Conservation (phyloP, 2,797 vertebrate genomes). For the Pseudotriccus pelzelni region DNA sequence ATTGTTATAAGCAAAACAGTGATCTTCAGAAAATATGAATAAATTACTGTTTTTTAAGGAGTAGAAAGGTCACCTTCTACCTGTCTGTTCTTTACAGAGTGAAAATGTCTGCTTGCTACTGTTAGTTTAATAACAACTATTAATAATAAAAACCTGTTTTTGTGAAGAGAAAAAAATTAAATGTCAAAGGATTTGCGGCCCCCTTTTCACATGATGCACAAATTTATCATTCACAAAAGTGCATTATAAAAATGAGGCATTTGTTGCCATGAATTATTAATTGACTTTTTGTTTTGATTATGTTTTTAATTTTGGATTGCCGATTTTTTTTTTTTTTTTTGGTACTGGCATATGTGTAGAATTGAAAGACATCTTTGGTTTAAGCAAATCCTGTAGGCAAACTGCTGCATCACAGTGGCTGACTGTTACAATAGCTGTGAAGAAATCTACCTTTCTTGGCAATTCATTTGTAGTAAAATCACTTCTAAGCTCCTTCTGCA, state of each 20-base stretch:
- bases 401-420: neutral
- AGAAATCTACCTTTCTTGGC: neutral
- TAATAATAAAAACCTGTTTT: slow-evolving; percentile 18
- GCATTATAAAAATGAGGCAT: neutral
- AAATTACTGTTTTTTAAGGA: slow-evolving; percentile 1
- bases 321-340: neutral
- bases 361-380: neutral
- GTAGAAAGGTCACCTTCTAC: slow-evolving; percentile 24
- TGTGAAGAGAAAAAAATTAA: neutral
- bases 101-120: neutral
- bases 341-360: neutral
- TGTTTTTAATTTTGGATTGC: neutral
- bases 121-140: slow-evolving; percentile 20
- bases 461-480: neutral
- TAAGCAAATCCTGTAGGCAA: neutral
- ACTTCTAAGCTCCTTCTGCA: neutral
- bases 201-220: neutral
- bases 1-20: neutral
- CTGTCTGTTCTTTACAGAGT: neutral
- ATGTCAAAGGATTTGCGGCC: neutral
- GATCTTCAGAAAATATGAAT: slow-evolving; percentile 7
- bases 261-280: neutral
- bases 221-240: neutral
- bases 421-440: neutral
- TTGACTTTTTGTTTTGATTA: neutral